phyloP scores from a whole-genome alignment of 2,113 vertebrate genomes.

The Gnathonemus echidnorhynchus region DNA sequence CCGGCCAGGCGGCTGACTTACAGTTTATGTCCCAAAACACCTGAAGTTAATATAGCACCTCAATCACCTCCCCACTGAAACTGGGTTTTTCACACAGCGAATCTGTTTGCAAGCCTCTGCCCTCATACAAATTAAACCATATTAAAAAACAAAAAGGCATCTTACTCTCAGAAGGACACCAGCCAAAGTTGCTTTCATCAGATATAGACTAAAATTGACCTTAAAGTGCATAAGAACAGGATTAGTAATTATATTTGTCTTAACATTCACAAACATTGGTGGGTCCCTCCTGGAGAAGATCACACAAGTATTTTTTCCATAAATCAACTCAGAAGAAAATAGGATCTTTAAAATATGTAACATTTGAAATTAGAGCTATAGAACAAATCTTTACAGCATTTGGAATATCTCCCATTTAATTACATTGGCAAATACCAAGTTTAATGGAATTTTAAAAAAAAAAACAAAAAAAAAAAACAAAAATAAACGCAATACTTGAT shows the following conservation, averaged over 20 bases:
- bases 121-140: conserved; percentile 9
- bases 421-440: conserved; percentile 54
- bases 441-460: conserved; percentile 62
- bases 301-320: conserved; percentile 32
- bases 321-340: conserved; percentile 47
- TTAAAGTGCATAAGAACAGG: conserved; percentile 63
- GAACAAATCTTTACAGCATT: conserved; percentile 81
- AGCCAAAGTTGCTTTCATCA: conserved; percentile 38
- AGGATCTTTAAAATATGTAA: conserved; percentile 72
- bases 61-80: conserved; percentile 5
- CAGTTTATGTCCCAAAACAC: background rate
- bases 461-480: conserved; percentile 46
- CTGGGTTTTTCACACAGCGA: conserved; percentile 4
- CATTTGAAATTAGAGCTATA: conserved; percentile 77
- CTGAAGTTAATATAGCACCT: conserved; percentile 15
- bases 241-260: conserved; percentile 23
- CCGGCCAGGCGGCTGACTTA: background rate
- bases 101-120: conserved; percentile 3
- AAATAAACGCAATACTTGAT: background rate
- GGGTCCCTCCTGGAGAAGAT: conserved; percentile 41
- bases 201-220: conserved; percentile 50
- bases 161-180: conserved; percentile 41
- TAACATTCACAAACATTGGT: conserved; percentile 24
- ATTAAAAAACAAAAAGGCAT: conserved; percentile 3
- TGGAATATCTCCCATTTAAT: conserved; percentile 72